Conservation (phyloP, 2,888 invertebrate genomes). For the Mycalesis mineus region DNA sequence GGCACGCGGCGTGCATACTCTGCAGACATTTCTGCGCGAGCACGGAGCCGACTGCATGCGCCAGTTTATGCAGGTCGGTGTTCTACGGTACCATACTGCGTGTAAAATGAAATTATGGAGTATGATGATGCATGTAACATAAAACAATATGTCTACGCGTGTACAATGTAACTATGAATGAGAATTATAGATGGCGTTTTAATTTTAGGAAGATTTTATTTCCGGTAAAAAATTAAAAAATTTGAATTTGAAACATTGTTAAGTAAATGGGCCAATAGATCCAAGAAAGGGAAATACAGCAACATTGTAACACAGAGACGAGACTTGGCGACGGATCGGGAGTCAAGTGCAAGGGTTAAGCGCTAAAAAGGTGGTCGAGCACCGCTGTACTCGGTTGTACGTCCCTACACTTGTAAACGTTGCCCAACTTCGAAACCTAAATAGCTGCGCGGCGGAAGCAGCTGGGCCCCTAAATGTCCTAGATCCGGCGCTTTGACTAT, state of each 20-base stretch:
- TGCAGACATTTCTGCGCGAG: constrained; percentile 80
- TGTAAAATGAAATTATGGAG: too few relatives aligned
- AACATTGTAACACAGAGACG: background rate
- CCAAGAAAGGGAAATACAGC: background rate
- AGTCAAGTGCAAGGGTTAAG: constrained; percentile 3
- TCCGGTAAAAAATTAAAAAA: too few relatives aligned
- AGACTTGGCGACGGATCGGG: background rate
- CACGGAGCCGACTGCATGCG: constrained; percentile 82
- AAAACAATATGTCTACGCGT: too few relatives aligned
- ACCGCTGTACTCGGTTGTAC: background rate
- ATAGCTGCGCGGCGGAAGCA: background rate
- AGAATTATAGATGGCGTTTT: too few relatives aligned
- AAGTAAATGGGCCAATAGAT: too few relatives aligned
- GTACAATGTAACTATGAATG: too few relatives aligned
- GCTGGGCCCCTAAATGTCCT: background rate
- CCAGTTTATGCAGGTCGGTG: constrained; percentile 81
- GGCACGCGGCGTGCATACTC: constrained; percentile 79
- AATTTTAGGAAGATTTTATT: too few relatives aligned
- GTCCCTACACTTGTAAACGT: background rate
- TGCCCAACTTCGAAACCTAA: background rate
- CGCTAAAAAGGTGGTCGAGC: constrained; percentile 1
- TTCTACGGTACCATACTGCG: background rate
- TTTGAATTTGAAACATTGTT: too few relatives aligned
- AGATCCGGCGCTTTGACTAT: background rate
- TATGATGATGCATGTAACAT: too few relatives aligned